These are phyloP conservation scores for Macrotrachela quadricornifera DNA, from an alignment of 1,140 invertebrate genomes.

Conservation along the genomic window DNA sequence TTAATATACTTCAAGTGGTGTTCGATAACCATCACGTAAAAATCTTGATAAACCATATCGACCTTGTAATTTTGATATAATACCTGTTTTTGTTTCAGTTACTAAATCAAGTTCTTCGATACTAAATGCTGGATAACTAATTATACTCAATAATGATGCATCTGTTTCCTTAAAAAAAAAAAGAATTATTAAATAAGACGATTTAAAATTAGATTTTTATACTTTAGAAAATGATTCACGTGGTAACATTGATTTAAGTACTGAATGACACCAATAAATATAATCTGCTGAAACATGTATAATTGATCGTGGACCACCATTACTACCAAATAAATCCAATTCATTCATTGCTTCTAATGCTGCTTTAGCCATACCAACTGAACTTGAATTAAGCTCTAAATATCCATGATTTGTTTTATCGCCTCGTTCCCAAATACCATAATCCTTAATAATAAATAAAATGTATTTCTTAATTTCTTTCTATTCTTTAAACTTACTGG, in stretches of 20 bases:
- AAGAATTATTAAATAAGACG: no score
- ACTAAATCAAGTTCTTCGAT: slow-evolving; percentile 82
- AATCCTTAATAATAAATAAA: slow-evolving; percentile 39
- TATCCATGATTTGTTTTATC: slow-evolving; percentile 98
- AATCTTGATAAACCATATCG: slow-evolving; percentile 86
- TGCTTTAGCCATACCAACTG: slow-evolving; percentile 59
- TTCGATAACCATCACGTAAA: slow-evolving; percentile 87
- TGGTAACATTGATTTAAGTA: slow-evolving; percentile 88
- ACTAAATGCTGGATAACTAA: slow-evolving; percentile 94
- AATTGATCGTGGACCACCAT: slow-evolving; percentile 76
- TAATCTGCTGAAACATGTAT: slow-evolving; percentile 96
- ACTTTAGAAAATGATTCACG: slow-evolving; percentile 84
- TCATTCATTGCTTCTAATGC: slow-evolving; percentile 96
- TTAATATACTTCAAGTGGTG: slow-evolving; percentile 44
- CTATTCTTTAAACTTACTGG: slow-evolving; percentile 29
- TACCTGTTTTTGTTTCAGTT: slow-evolving; percentile 56
- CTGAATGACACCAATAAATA: slow-evolving; percentile 92
- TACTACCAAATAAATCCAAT: slow-evolving; percentile 84
- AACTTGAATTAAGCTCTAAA: slow-evolving; percentile 90
- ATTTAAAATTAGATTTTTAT: no score
- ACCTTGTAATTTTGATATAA: slow-evolving; percentile 40
- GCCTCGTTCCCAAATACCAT: slow-evolving; percentile 96
- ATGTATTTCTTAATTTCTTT: no score
- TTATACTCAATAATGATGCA: slow-evolving; percentile 73
- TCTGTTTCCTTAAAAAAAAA: slow-evolving; percentile 48